A percentile compares a stretch with the other conserved stretches of the same genome.
Conservation (phyloP, 1,140 invertebrate genomes). For the Limonius californicus region DNA sequence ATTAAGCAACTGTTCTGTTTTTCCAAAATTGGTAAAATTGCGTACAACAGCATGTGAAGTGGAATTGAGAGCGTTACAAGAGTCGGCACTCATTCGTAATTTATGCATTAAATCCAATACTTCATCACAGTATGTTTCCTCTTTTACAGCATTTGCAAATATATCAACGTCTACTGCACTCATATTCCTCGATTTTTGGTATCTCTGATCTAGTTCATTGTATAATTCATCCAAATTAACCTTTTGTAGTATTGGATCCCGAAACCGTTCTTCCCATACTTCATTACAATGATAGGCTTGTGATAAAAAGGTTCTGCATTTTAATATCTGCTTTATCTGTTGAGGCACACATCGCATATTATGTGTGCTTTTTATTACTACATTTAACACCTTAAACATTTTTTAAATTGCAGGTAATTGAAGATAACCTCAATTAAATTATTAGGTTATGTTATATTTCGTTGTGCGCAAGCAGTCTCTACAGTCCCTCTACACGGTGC, state of each 20-base stretch:
- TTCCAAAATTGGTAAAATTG: slow-evolving; percentile 57
- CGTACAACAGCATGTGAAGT: slow-evolving; percentile 78
- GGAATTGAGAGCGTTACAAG: slow-evolving; percentile 67
- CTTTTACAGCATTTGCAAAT: slow-evolving; percentile 60
- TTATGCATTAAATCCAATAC: slow-evolving; percentile 64
- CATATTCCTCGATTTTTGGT: slow-evolving; percentile 51
- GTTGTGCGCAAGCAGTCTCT: too few relatives aligned
- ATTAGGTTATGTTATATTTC: too few relatives aligned
- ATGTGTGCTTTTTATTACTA: neutral
- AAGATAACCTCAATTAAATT: neutral
- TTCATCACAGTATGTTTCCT: slow-evolving; percentile 58
- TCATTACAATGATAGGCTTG: slow-evolving; percentile 64
- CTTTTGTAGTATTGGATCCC: slow-evolving; percentile 59
- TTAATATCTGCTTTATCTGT: too few relatives aligned
- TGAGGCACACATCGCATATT: neutral
- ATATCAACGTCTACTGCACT: slow-evolving; percentile 72
- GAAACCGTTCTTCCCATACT: slow-evolving; percentile 60
- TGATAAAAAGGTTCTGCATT: slow-evolving; percentile 53
- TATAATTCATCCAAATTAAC: slow-evolving; percentile 61
- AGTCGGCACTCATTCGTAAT: slow-evolving; percentile 64
- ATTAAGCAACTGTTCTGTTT: slow-evolving; percentile 60
- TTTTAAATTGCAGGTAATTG: slow-evolving; percentile 3
- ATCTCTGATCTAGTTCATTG: slow-evolving; percentile 59
- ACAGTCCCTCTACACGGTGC: too few relatives aligned
- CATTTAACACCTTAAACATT: slow-evolving; percentile 25